Evolutionary conservation across 2,113 vertebrate genomes (phyloP).

Genomic region (Tupaia chinensis): DNA sequence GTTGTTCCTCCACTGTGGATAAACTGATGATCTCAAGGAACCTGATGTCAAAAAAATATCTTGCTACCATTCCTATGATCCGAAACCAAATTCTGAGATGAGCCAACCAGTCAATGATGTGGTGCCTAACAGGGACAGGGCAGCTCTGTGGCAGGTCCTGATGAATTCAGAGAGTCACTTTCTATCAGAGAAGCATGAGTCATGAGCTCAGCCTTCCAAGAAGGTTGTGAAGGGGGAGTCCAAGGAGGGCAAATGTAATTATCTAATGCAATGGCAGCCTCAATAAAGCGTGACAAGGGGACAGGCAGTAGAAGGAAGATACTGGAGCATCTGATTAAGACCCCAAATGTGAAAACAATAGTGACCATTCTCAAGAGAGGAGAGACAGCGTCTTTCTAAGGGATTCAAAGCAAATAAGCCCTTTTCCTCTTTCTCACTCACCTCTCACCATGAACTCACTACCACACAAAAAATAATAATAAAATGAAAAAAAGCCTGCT

Average conservation of each 20-base stretch:
- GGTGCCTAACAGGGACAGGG: slow-evolving; percentile 66
- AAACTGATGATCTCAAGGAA: slow-evolving; percentile 40
- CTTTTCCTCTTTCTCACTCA: neutral
- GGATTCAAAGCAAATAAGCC: neutral
- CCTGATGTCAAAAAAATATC: slow-evolving; percentile 62
- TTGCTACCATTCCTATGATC: slow-evolving; percentile 25
- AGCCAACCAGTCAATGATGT: slow-evolving; percentile 70
- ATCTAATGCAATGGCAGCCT: slow-evolving; percentile 73
- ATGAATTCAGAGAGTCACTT: slow-evolving; percentile 82
- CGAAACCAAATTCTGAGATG: slow-evolving; percentile 68
- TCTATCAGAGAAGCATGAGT: slow-evolving; percentile 73
- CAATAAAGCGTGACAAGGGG: slow-evolving; percentile 71
- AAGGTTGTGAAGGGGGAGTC: slow-evolving; percentile 71
- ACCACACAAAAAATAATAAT: too few relatives aligned
- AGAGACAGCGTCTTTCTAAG: neutral
- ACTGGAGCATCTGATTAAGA: slow-evolving; percentile 57
- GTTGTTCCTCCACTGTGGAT: slow-evolving; percentile 1
- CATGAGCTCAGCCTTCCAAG: slow-evolving; percentile 82
- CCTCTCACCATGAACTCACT: neutral
- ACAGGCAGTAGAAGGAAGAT: slow-evolving; percentile 57
- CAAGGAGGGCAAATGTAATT: slow-evolving; percentile 64
- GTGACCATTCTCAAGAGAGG: neutral
- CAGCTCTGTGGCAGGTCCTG: slow-evolving; percentile 64
- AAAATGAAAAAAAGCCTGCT: neutral
- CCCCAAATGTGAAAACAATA: slow-evolving; percentile 55